Evolutionary conservation across 1,140 invertebrate genomes (phyloP), one percentile per base, ranked within the genome.

Genomic region (Drosophila bocki): DNA sequence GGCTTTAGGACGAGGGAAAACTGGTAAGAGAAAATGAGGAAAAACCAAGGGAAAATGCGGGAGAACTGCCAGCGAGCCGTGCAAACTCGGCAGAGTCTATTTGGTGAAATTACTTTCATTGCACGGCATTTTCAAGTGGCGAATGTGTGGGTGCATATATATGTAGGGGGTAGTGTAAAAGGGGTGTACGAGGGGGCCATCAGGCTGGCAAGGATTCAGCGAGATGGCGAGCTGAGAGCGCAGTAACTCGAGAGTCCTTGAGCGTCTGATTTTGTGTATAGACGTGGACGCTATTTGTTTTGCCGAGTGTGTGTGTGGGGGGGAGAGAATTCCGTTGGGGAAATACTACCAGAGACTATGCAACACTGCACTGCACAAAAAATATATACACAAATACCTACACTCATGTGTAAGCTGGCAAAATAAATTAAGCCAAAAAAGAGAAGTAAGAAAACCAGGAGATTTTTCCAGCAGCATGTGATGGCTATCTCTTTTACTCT

Each of bases 221-320:
- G 37, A 44, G 67, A 37, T 22, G 44, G 12, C 41, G 75, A 48
- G 61, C 45, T 42, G 57, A 59, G 61, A 48, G 80, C 54, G 62
- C 74, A 68, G 63, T 74, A 78, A 64, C 81, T 84, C 67, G 75
- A 88, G 78, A 90, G 85, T 91, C 85, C 85, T 90, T 90, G 85
- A 90, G 85, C 85, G 86, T 90, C 85, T 90, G 85, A 90, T 91
- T 90, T 90, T 90, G 86, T 91, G 82, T 90, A 90, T 84, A 85
- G 85, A 90, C 86, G 78, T 83, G 85, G 69, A 90, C 85, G 81
- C 41, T 90, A 90, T 88, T 88, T 87, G 84, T 87, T 87, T 87
- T 78, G 35, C 80, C 75, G 17, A 82, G 79, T 82, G 53, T 39
- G 51, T 50, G 51, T 68, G 59, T 42, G 81, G 39, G 35, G 39